Conservation (phyloP, 2,113 vertebrate species). For the Rhineura floridana region DNA sequence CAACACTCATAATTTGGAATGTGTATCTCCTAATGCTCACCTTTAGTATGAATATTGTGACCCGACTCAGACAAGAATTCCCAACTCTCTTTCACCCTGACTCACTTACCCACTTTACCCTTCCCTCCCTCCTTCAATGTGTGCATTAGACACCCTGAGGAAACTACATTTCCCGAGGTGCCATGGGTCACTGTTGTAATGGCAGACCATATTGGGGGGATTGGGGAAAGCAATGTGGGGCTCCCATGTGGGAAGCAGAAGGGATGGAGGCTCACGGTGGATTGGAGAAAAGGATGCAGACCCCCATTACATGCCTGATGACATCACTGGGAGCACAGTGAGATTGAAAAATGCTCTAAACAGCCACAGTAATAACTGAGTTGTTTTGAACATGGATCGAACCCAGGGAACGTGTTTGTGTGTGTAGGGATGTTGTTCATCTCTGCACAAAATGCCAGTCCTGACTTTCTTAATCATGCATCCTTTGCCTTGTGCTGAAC, state of each 20-base stretch:
- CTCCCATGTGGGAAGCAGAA: no score
- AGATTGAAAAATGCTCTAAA: no score
- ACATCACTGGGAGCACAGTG: not conserved
- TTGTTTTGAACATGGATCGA: not conserved
- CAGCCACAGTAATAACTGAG: not conserved
- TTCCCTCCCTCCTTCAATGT: not conserved
- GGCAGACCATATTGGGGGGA: not conserved
- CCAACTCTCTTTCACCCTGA: not conserved
- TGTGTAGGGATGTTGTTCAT: not conserved
- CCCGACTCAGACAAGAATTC: not conserved
- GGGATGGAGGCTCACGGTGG: not conserved
- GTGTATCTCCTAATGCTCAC: not conserved
- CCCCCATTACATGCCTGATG: not conserved
- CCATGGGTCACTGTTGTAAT: not conserved
- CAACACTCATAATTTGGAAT: no score
- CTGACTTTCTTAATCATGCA: no score
- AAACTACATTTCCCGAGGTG: not conserved
- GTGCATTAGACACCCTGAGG: not conserved
- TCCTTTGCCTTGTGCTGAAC: not conserved
- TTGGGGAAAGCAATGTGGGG: not conserved
- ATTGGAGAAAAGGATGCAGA: not conserved
- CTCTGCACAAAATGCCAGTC: not conserved
- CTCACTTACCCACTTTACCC: not conserved
- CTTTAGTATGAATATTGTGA: not conserved
- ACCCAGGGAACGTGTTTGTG: no score